Evolutionary conservation across 2,888 invertebrate species (phyloP), one percentile per base, ranked within the genome.

Genomic region (Autographa pulchrina): DNA sequence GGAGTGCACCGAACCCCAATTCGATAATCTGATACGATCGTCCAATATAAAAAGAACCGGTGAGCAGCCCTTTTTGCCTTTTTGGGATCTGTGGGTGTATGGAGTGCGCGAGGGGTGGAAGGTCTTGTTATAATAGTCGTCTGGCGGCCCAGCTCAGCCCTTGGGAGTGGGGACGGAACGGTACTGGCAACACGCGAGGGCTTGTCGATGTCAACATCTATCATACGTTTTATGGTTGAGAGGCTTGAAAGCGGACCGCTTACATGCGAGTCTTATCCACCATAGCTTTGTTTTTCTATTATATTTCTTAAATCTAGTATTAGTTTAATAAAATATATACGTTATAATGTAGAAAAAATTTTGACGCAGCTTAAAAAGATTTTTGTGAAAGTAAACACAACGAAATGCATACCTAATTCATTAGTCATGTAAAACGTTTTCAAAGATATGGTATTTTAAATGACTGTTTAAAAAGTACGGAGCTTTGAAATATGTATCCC

Each of bases 141-240:
- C 74, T 75, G 78, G 75, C 75, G 80, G 87, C 82, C 74, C 82
- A 72, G 91, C 90, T 92, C 91, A 91, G 92, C 93, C 94, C 93
- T 92, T 89, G 84, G 86, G 89, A 91, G 92, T 92, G 93, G 94
- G 94, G 94, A 93, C 89, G 89, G 90, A 91, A 92, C 92, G 92
- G 93, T 91, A 92, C 90, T 85, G 84, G 81, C 82, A 89, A 89
- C 94, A 93, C 93, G 94, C 94, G 91, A 93, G 92, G 93, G 93
- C 91, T 90, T 93, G 92, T 92, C 92, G 90, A 90, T 93, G 89
- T 89, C 89, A 89, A 89, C 88, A 93, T 95, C 88, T 91, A 94
- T 96, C 95, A 96, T 94, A 93, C 90, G 93, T 92, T 96, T 95
- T 95, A 96, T 94, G 91, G 89, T 76, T 79, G 87, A 87, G 86